Percentiles rank a stretch among this genome's conserved stretches.
These are phyloP conservation scores for Echinops telfairi DNA, from an alignment of 2,113 vertebrate genomes.

Conservation along the genomic window DNA sequence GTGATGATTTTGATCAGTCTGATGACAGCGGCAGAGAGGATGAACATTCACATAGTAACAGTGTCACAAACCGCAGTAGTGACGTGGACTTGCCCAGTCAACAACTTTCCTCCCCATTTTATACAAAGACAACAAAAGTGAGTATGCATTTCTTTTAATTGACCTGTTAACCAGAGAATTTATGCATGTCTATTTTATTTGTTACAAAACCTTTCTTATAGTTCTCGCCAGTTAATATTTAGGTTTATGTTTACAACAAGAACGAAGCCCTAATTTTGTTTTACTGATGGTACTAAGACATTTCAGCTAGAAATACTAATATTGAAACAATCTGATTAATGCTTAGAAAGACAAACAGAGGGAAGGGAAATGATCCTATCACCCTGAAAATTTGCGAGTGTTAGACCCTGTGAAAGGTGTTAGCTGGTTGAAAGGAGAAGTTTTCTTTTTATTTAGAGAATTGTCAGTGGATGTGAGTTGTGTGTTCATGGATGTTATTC, in stretches of 20 bases:
- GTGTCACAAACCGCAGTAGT: constrained; percentile 92
- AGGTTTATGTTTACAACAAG: not conserved
- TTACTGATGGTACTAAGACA: constrained; percentile 30
- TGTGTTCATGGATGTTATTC: not conserved
- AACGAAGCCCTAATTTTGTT: constrained; percentile 34
- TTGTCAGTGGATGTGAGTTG: not conserved
- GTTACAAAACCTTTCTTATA: not conserved
- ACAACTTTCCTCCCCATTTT: constrained; percentile 92
- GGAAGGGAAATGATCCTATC: not conserved
- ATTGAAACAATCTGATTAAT: not conserved
- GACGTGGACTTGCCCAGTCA: constrained; percentile 91
- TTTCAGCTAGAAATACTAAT: constrained; percentile 32
- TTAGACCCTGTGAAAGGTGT: not conserved
- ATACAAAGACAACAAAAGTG: constrained; percentile 94
- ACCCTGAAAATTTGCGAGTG: constrained; percentile 27
- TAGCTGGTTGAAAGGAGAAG: constrained; percentile 20
- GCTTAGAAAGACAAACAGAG: not conserved
- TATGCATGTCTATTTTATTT: not conserved
- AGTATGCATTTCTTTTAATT: constrained; percentile 79
- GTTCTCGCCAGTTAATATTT: not conserved
- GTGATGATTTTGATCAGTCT: constrained; percentile 97
- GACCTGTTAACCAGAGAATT: not conserved
- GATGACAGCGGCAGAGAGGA: constrained; percentile 96
- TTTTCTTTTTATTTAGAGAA: constrained; percentile 5
- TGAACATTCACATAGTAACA: constrained; percentile 92